Conservation (phyloP, 2,797 vertebrate genomes). For the Amphiprion clarkii region DNA sequence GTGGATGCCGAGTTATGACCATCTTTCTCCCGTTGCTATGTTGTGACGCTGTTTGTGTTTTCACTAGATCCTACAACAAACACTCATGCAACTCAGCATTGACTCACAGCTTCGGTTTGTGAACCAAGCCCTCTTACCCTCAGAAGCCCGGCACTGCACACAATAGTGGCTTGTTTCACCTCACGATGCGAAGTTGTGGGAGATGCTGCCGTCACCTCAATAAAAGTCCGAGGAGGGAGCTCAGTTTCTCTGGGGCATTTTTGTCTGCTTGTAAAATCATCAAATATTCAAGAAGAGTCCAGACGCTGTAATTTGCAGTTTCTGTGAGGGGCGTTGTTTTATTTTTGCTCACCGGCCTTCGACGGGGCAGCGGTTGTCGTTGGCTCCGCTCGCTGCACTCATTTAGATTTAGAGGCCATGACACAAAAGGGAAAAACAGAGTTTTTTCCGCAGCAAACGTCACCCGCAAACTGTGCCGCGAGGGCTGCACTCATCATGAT, state of each 20-base stretch:
- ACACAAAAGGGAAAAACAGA: slow-evolving; percentile 71
- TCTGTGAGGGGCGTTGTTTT: slow-evolving; percentile 76
- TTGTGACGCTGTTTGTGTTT: slow-evolving; percentile 42
- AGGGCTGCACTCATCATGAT: slow-evolving; percentile 36
- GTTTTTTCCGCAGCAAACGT: slow-evolving; percentile 43
- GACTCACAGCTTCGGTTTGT: slow-evolving; percentile 48
- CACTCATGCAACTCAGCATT: slow-evolving; percentile 29
- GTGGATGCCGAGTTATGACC: slow-evolving; percentile 33
- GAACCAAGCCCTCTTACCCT: slow-evolving; percentile 53
- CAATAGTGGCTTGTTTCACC: slow-evolving; percentile 78
- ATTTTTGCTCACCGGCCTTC: slow-evolving; percentile 73
- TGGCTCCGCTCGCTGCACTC: slow-evolving; percentile 70
- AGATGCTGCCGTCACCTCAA: slow-evolving; percentile 81
- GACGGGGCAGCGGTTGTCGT: slow-evolving; percentile 78
- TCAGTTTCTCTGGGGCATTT: slow-evolving; percentile 70
- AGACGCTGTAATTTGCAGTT: slow-evolving; percentile 78
- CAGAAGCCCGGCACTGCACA: slow-evolving; percentile 49
- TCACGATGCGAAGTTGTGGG: slow-evolving; percentile 64
- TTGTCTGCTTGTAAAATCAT: slow-evolving; percentile 82
- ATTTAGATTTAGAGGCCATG: slow-evolving; percentile 76
- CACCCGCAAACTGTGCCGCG: slow-evolving; percentile 46
- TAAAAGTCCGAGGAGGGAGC: slow-evolving; percentile 76
- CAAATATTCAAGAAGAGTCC: slow-evolving; percentile 76
- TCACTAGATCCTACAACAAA: slow-evolving; percentile 53
- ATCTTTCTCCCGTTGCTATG: slow-evolving; percentile 42